A percentile compares a stretch with the other conserved stretches of the same genome.
These are phyloP conservation scores for Sebastes trivittatus DNA, from an alignment of 2,797 vertebrate species.

Conservation along the genomic window DNA sequence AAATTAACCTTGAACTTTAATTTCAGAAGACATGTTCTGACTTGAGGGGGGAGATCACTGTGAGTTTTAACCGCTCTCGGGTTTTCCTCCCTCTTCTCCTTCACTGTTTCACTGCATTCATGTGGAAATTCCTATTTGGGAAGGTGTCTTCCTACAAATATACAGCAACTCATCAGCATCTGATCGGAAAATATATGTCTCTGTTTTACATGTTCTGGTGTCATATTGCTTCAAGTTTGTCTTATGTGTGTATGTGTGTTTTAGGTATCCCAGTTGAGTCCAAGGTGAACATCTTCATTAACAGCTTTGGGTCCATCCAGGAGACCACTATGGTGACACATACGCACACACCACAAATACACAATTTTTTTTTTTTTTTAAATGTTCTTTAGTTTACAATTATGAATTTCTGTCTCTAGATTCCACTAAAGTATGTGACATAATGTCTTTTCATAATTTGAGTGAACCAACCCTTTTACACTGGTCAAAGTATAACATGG, in stretches of 20 bases:
- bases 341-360: neutral
- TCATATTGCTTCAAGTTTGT: neutral
- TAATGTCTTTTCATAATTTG: neutral
- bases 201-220: neutral
- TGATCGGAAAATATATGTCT: neutral
- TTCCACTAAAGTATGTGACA: too few species aligned
- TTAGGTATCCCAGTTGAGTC: conserved; percentile 95
- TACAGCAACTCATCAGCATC: neutral
- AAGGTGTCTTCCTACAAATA: neutral
- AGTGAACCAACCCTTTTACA: neutral
- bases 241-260: conserved; percentile 24
- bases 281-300: conserved; percentile 97
- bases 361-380: neutral
- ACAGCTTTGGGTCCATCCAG: conserved; percentile 98
- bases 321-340: conserved; percentile 95
- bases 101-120: neutral
- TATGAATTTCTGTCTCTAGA: too few species aligned
- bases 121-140: neutral
- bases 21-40: too few species aligned
- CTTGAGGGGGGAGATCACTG: too few species aligned
- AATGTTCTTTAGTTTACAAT: too few species aligned
- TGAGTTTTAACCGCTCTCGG: too few species aligned
- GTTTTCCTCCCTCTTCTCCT: too few species aligned
- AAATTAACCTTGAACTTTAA: too few species aligned
- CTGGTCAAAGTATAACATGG: neutral